A percentile compares a stretch with the other conserved stretches of the same genome.
phyloP scores from a whole-genome alignment of 2,797 vertebrate species.

The Acropternis orthonyx region DNA sequence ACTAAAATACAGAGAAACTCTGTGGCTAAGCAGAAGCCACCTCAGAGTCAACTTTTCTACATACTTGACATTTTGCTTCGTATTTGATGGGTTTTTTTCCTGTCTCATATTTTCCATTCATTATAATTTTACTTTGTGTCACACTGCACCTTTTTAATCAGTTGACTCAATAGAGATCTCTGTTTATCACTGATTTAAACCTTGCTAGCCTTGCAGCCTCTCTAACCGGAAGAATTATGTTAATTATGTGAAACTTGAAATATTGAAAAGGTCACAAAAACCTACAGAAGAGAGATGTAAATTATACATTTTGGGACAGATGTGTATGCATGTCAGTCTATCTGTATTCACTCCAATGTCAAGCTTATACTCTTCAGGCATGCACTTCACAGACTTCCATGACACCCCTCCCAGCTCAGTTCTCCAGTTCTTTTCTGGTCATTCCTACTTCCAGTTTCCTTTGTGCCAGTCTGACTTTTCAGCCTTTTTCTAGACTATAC shows the following conservation, averaged over 20 bases:
- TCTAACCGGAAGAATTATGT: background rate
- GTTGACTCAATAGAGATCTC: constrained; percentile 14
- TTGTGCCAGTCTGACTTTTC: background rate
- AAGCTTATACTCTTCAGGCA: background rate
- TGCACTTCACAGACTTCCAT: background rate
- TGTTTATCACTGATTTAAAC: background rate
- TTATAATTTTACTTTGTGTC: background rate
- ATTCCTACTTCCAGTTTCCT: background rate
- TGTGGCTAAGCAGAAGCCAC: background rate
- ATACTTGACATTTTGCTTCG: background rate
- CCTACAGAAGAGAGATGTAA: background rate
- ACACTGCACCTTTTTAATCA: background rate
- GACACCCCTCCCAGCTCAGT: background rate
- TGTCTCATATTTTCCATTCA: constrained; percentile 29
- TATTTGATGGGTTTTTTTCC: background rate
- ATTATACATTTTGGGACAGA: background rate
- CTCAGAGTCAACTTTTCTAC: background rate
- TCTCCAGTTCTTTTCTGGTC: background rate
- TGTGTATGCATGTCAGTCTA: background rate
- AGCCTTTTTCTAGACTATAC: background rate
- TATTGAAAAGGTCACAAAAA: constrained; percentile 43
- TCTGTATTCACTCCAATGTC: background rate
- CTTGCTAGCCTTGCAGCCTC: constrained; percentile 24
- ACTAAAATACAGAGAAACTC: background rate
- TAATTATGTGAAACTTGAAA: constrained; percentile 33